Evolutionary conservation across 2,797 vertebrate genomes (phyloP), one percentile per base, ranked within the genome.

Genomic region (Clarias laeviceps): DNA sequence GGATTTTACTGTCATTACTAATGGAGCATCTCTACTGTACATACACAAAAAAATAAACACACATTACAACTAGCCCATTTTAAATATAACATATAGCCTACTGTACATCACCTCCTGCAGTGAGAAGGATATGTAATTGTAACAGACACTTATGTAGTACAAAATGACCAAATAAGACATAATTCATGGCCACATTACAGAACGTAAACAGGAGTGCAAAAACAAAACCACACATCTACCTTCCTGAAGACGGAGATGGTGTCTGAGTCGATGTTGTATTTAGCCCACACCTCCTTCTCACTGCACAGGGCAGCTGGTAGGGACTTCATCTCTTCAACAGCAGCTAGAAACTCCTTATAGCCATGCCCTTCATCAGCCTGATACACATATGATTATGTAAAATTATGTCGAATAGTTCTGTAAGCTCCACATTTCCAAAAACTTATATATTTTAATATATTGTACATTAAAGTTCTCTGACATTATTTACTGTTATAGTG

Each of bases 231-330:
- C 27, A 88, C 18, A 64, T 62, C 2, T 92, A 98, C 97, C 96
- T 93, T 95, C 88, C 97, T 96, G 90, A 98, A 99, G 62, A 98
- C 74, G 68, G 90, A 82, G 83, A 98, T 92, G 59, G 95, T 93
- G 90, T 93, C 96, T 0, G 92, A 90, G 34, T 91, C 83, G 62
- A 97, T 34, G 87, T 91, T 93, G 91, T 96, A 97, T 72, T 94
- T 92, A 0, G 90, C 88, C 94, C 96, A 95, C 57, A 97, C 94
- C 11, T 95, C 92, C 50, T 94, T 91, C 78, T 80, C 91, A 17
- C 82, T 92, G 91, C 96, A 97, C 84, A 98, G 85, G 24, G 96
- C 97, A 56, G 94, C 95, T 0, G 96, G 92, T 80, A 98, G 92
- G 0, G 95, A 93, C 50, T 92, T 87, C 6, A 95, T 88, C 9